Conservation (phyloP, 2,888 invertebrate species). For the Trachelus stipa region DNA sequence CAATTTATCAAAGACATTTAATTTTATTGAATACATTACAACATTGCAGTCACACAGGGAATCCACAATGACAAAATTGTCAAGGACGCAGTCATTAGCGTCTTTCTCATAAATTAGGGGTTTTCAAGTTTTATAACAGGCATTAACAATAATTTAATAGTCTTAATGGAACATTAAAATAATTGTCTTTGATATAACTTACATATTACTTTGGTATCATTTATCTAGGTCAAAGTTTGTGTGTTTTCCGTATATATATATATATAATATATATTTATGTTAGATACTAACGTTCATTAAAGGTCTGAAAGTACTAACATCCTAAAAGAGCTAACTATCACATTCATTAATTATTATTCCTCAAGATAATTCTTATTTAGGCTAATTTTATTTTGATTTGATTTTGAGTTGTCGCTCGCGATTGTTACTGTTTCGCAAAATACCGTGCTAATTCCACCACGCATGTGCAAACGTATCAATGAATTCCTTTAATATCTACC, state of each 20-base stretch:
- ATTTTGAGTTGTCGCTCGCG: constrained; percentile 32
- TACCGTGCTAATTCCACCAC: neutral
- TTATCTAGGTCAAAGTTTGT: constrained; percentile 20
- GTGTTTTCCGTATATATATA: constrained; percentile 1
- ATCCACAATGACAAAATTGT: constrained; percentile 43
- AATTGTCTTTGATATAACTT: constrained; percentile 49
- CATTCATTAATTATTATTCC: constrained; percentile 48
- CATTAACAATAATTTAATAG: constrained; percentile 56
- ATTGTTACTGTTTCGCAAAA: constrained; percentile 5
- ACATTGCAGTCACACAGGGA: constrained; percentile 45
- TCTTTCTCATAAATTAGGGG: constrained; percentile 29
- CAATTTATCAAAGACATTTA: constrained; percentile 50
- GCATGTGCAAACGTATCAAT: neutral
- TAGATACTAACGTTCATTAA: constrained; percentile 46
- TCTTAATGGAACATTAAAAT: constrained; percentile 50
- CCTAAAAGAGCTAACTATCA: constrained; percentile 59
- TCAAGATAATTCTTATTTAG: constrained; percentile 20
- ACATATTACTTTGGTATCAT: constrained; percentile 43
- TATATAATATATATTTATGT: constrained; percentile 43
- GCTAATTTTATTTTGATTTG: constrained; percentile 17
- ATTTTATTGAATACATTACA: constrained; percentile 57
- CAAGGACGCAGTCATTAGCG: constrained; percentile 46
- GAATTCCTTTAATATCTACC: neutral
- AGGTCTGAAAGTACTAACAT: constrained; percentile 53
- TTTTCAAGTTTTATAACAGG: constrained; percentile 35